These are phyloP conservation scores for Idaea aversata DNA, from an alignment of 2,888 invertebrate genomes.

Conservation along the genomic window DNA sequence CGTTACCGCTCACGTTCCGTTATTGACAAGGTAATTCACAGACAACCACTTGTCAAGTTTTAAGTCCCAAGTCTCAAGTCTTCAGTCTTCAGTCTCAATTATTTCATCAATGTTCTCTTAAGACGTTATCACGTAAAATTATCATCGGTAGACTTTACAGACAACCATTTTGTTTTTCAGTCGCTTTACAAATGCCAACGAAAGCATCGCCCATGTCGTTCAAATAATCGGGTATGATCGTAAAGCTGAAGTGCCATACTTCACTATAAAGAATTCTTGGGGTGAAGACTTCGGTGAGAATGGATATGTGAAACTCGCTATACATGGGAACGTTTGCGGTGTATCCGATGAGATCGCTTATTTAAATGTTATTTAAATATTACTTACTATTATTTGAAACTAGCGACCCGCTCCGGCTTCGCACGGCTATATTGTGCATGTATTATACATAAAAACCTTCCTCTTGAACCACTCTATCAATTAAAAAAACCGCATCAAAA, in stretches of 20 bases:
- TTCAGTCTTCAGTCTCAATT: background rate
- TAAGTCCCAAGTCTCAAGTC: background rate
- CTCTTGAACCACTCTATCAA: too few species aligned
- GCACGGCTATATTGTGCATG: too few species aligned
- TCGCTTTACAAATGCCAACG: slow-evolving; percentile 35
- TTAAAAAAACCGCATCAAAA: too few species aligned
- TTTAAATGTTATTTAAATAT: slow-evolving; percentile 49
- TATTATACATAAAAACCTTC: too few species aligned
- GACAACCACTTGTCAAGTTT: background rate
- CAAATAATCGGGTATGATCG: slow-evolving; percentile 89
- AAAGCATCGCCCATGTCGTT: slow-evolving; percentile 84
- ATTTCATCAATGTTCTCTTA: too few species aligned
- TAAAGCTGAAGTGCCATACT: slow-evolving; percentile 82
- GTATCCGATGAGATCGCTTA: slow-evolving; percentile 81
- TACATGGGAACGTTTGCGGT: slow-evolving; percentile 87
- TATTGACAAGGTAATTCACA: too few species aligned
- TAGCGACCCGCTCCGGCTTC: too few species aligned
- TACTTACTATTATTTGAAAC: background rate
- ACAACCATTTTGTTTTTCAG: slow-evolving; percentile 31
- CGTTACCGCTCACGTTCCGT: too few species aligned
- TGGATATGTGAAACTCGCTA: slow-evolving; percentile 86
- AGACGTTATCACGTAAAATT: too few species aligned
- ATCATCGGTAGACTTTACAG: too few species aligned
- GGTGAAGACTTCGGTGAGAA: slow-evolving; percentile 84
- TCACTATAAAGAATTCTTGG: slow-evolving; percentile 90